phyloP scores from a whole-genome alignment of 2,888 invertebrate species.

The Chrysolina oricalcia region DNA sequence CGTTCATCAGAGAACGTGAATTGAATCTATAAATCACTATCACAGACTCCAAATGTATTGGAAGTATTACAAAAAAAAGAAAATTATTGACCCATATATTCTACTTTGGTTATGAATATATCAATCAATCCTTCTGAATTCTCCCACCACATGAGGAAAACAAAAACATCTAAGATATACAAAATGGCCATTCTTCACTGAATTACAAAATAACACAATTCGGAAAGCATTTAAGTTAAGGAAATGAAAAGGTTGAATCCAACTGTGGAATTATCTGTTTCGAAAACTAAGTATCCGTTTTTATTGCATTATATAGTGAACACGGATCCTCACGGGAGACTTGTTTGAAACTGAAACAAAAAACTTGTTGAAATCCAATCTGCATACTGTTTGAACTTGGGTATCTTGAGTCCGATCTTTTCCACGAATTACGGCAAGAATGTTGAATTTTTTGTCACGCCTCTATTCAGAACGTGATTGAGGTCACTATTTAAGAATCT shows the following conservation, averaged over 20 bases:
- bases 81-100: no score
- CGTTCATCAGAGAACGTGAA: no score
- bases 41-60: no score
- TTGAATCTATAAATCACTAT: no score
- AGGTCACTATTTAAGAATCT: not conserved
- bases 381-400: not conserved
- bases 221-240: not conserved
- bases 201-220: not conserved
- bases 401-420: not conserved
- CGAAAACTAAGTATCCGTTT: not conserved
- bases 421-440: not conserved
- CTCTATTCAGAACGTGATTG: not conserved
- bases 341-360: not conserved
- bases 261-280: not conserved
- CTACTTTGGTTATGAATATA: no score
- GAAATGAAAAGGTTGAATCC: not conserved
- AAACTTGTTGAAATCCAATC: conserved; percentile 16
- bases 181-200: no score
- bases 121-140: no score
- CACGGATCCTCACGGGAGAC: not conserved
- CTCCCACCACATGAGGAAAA: no score
- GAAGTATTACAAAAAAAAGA: no score
- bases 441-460: not conserved
- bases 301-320: not conserved
- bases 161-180: no score